A percentile compares a stretch with the other conserved stretches of the same genome.
phyloP scores from a whole-genome alignment of 2,113 vertebrate genomes.

The Corapipo altera region DNA sequence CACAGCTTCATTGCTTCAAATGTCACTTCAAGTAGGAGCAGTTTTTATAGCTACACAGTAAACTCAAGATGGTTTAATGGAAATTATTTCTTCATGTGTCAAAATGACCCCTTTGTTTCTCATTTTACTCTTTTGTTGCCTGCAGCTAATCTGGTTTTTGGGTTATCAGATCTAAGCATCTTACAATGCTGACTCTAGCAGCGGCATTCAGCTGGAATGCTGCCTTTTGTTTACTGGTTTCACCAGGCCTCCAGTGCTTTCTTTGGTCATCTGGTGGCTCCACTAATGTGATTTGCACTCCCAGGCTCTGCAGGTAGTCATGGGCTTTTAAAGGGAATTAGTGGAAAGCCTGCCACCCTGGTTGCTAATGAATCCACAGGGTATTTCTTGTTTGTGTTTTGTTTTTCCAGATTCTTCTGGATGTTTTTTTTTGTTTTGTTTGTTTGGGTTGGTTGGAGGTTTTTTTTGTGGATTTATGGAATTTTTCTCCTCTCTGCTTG shows the following conservation, averaged over 20 bases:
- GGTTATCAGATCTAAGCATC: slow-evolving; percentile 77
- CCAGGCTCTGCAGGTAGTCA: slow-evolving; percentile 88
- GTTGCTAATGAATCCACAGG: slow-evolving; percentile 77
- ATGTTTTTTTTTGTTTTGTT: not conserved
- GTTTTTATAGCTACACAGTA: slow-evolving; percentile 86
- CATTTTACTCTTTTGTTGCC: slow-evolving; percentile 79
- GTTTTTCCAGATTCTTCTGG: not conserved
- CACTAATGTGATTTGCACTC: slow-evolving; percentile 88
- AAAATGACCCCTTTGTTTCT: slow-evolving; percentile 91
- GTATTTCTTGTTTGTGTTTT: slow-evolving; percentile 46
- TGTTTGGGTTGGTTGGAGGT: not conserved
- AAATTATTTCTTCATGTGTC: slow-evolving; percentile 96
- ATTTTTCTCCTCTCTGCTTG: not conserved
- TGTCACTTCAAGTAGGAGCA: slow-evolving; percentile 76
- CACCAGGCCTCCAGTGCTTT: slow-evolving; percentile 76
- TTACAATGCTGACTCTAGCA: slow-evolving; percentile 83
- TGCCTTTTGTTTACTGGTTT: slow-evolving; percentile 84
- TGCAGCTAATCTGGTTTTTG: slow-evolving; percentile 77
- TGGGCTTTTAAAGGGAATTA: slow-evolving; percentile 86
- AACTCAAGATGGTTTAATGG: slow-evolving; percentile 89
- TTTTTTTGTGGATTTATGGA: not conserved
- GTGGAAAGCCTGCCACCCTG: slow-evolving; percentile 75
- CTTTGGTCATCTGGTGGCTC: slow-evolving; percentile 86
- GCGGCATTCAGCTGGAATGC: slow-evolving; percentile 89
- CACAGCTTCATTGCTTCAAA: slow-evolving; percentile 72